Conservation (phyloP, 2,888 invertebrate genomes). For the Aphidius colemani region DNA sequence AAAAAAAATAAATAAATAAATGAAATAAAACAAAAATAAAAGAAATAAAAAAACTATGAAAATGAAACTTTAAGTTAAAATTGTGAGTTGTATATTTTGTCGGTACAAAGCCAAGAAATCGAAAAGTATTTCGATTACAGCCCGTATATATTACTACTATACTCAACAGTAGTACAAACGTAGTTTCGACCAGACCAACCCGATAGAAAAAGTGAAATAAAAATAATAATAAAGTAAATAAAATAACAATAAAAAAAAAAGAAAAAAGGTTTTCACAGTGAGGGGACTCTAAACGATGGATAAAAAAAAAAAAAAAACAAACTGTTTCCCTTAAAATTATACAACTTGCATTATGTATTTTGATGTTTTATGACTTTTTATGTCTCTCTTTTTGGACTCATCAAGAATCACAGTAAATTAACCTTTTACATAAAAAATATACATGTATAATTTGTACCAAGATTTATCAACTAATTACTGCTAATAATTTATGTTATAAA, state of each 20-base stretch:
- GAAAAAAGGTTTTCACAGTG: constrained; percentile 26
- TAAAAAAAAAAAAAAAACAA: too few species aligned
- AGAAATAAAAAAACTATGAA: constrained; percentile 12
- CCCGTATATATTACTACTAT: constrained; percentile 48
- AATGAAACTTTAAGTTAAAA: constrained; percentile 42
- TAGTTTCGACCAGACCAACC: background rate
- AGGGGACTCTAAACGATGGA: too few species aligned
- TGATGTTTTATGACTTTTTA: too few species aligned
- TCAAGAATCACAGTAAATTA: too few species aligned
- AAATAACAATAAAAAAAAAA: constrained; percentile 18
- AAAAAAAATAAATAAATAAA: background rate
- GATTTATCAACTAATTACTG: too few species aligned
- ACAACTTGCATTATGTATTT: too few species aligned
- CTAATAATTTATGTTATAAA: too few species aligned
- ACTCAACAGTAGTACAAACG: background rate
- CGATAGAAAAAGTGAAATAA: constrained; percentile 13
- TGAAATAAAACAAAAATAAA: background rate
- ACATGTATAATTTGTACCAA: too few species aligned
- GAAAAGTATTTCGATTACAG: constrained; percentile 53
- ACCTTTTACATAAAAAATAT: too few species aligned
- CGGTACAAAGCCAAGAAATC: constrained; percentile 46
- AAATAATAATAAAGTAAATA: constrained; percentile 9
- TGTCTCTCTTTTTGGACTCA: too few species aligned
- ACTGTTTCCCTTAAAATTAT: too few species aligned
- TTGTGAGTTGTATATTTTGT: constrained; percentile 42